Evolutionary conservation across 2,797 vertebrate genomes (phyloP).

Genomic region (Strix occidentalis): DNA sequence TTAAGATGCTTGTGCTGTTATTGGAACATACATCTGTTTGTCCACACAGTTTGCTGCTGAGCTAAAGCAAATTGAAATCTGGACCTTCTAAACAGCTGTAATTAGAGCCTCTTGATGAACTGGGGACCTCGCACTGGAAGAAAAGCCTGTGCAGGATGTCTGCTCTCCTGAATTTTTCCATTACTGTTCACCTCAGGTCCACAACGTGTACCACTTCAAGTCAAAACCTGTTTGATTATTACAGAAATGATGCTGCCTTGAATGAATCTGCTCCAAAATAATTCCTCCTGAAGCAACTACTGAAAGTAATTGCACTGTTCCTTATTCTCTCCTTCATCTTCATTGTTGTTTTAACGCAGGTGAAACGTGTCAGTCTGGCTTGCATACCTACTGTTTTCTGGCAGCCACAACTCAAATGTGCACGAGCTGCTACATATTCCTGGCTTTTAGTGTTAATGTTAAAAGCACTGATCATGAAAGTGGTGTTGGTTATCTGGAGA

Average conservation of each 20-base stretch:
- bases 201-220: background rate
- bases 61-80: background rate
- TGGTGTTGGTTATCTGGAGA: background rate
- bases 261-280: background rate
- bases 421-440: background rate
- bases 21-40: background rate
- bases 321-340: background rate
- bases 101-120: background rate
- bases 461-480: background rate
- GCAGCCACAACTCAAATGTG: background rate
- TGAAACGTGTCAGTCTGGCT: background rate
- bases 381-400: background rate
- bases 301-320: background rate
- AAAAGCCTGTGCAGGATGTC: background rate
- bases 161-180: background rate
- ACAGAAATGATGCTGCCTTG: background rate
- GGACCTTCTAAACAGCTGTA: background rate
- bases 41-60: background rate
- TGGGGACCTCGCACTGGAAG: background rate
- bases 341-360: background rate
- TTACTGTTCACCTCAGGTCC: background rate
- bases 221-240: background rate
- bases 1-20: background rate
- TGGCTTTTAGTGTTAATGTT: background rate
- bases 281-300: background rate